phyloP scores from a whole-genome alignment of 2,113 vertebrate genomes.

The Tachysurus fulvidraco region DNA sequence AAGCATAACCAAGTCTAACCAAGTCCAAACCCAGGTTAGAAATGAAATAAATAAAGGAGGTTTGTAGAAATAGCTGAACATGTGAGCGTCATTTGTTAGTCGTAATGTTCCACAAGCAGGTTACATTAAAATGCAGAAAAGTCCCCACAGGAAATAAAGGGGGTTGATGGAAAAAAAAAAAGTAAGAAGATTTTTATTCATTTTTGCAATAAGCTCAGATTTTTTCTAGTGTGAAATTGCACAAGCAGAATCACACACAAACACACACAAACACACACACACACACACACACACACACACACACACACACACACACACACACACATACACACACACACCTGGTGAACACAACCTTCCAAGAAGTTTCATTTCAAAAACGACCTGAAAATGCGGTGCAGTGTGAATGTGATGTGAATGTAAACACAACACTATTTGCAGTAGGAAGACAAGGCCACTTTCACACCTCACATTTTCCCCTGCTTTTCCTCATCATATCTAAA shows the following conservation, averaged over 20 bases:
- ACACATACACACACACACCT: constrained; percentile 1
- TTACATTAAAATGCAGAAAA: background rate
- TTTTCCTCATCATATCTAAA: background rate
- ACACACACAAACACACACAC: background rate
- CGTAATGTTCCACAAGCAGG: background rate
- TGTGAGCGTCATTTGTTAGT: background rate
- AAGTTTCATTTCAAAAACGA: background rate
- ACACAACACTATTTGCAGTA: background rate
- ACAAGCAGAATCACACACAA: background rate
- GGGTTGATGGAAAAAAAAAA: background rate
- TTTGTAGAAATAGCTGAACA: background rate
- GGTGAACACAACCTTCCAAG: background rate
- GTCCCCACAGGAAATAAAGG: background rate
- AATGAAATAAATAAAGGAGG: background rate
- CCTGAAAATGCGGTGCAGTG: background rate
- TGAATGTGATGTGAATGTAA: background rate
- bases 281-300: background rate
- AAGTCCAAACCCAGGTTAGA: background rate
- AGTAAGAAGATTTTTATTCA: background rate
- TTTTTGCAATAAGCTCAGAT: background rate
- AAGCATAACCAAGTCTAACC: no score
- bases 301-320: background rate
- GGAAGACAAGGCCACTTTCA: background rate
- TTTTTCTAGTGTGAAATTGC: background rate
- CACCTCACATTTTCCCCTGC: background rate